These are phyloP conservation scores for Capitella teleta DNA, from an alignment of 1,140 invertebrate species.

Conservation along the genomic window DNA sequence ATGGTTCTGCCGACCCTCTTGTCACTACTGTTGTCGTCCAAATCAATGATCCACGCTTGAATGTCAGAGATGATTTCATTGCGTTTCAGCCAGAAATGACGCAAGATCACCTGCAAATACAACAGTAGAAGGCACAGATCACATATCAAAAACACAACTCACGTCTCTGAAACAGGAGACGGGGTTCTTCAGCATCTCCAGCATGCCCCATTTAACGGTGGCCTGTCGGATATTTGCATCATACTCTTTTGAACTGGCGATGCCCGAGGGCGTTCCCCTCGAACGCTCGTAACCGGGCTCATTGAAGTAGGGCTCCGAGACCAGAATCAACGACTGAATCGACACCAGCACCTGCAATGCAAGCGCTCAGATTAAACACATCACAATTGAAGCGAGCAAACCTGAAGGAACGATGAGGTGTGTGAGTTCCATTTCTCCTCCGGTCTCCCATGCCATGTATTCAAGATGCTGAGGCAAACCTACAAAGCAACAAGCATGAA, in stretches of 20 bases:
- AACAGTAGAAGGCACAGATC: not conserved
- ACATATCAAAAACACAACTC: conserved; percentile 11
- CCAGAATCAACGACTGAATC: conserved; percentile 89
- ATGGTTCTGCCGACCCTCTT: conserved; percentile 57
- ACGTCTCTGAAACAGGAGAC: conserved; percentile 88
- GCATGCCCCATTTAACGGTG: conserved; percentile 89
- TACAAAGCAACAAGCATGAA: conserved; percentile 13
- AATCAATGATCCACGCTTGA: conserved; percentile 77
- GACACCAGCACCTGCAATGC: conserved; percentile 72
- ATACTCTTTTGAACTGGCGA: conserved; percentile 74
- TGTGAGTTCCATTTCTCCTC: conserved; percentile 98
- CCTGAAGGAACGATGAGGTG: conserved; percentile 90
- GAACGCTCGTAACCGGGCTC: conserved; percentile 93
- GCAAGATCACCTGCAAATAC: conserved; percentile 65
- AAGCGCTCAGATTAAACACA: conserved; percentile 1
- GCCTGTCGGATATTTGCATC: conserved; percentile 93
- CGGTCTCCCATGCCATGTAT: conserved; percentile 96
- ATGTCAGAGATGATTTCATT: conserved; percentile 80
- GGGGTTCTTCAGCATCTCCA: conserved; percentile 81
- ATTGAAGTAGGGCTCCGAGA: conserved; percentile 95
- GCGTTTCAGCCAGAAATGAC: conserved; percentile 89
- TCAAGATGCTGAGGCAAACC: conserved; percentile 87
- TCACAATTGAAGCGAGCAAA: conserved; percentile 26
- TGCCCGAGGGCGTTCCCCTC: conserved; percentile 74
- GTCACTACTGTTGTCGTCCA: conserved; percentile 62